Conservation (phyloP, 2,888 invertebrate genomes). For the Stegophylla sp. region DNA sequence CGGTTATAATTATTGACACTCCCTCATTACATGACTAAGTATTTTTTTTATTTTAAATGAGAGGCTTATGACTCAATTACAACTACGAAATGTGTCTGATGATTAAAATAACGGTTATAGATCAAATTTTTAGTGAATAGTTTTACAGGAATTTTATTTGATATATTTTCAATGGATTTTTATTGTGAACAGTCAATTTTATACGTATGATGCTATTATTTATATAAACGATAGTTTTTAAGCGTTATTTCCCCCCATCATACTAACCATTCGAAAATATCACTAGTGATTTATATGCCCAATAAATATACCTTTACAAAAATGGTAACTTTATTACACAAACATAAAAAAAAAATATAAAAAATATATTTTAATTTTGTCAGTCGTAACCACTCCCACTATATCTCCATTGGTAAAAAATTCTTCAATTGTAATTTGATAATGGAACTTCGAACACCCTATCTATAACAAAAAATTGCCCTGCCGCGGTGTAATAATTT, state of each 20-base stretch:
- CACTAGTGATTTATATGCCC: too few species aligned
- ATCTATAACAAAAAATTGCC: slow-evolving; percentile 16
- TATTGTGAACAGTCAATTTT: background rate
- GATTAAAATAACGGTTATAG: background rate
- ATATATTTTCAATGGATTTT: too few species aligned
- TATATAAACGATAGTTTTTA: too few species aligned
- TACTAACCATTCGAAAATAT: too few species aligned
- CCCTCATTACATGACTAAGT: slow-evolving; percentile 28
- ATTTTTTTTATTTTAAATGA: slow-evolving; percentile 18
- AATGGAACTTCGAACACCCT: slow-evolving; percentile 2
- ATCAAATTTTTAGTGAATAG: too few species aligned
- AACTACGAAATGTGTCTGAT: background rate
- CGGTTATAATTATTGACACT: background rate
- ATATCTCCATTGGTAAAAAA: slow-evolving; percentile 10
- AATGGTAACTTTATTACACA: too few species aligned
- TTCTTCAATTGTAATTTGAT: background rate
- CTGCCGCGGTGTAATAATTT: slow-evolving; percentile 14
- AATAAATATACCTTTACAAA: too few species aligned
- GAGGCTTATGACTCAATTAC: slow-evolving; percentile 1
- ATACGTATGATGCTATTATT: background rate
- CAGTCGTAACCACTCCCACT: background rate
- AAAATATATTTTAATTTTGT: background rate
- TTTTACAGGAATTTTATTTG: too few species aligned
- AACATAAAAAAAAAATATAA: too few species aligned
- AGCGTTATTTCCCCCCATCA: too few species aligned